Evolutionary conservation across 2,888 invertebrate genomes (phyloP).

Genomic region (Polyploca ridens): DNA sequence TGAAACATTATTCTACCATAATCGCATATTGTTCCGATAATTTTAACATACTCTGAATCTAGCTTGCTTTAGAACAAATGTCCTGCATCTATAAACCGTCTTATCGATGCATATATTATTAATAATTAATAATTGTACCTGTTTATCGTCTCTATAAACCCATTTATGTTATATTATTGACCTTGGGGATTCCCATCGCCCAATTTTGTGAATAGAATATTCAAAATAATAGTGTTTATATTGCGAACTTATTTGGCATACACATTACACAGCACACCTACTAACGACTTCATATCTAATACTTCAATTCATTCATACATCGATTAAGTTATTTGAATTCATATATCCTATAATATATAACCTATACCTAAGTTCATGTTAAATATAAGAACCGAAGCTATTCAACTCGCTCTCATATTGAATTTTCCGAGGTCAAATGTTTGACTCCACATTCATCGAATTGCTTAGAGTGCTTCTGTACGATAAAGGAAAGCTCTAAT

Average conservation of each 20-base stretch:
- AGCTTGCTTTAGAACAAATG: neutral
- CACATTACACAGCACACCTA: neutral
- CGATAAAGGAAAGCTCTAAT: slow-evolving; percentile 16
- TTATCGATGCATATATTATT: neutral
- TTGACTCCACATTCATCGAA: slow-evolving; percentile 18
- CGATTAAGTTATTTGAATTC: neutral
- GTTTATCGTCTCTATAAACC: no score
- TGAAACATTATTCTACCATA: neutral
- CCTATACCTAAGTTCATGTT: neutral
- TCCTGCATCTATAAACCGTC: neutral
- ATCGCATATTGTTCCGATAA: no score
- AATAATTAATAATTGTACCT: neutral
- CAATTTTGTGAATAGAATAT: neutral
- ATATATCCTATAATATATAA: neutral
- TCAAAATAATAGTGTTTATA: neutral
- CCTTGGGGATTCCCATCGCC: neutral
- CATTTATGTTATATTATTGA: no score
- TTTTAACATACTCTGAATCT: neutral
- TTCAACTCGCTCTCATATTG: slow-evolving; percentile 15
- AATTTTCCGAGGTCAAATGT: slow-evolving; percentile 17
- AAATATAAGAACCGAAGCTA: slow-evolving; percentile 8
- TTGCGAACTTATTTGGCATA: neutral
- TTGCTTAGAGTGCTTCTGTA: slow-evolving; percentile 16
- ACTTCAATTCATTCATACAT: neutral
- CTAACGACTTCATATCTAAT: neutral